Evolutionary conservation across 2,113 vertebrate genomes (phyloP).

Genomic region (Rhinichthys klamathensis): DNA sequence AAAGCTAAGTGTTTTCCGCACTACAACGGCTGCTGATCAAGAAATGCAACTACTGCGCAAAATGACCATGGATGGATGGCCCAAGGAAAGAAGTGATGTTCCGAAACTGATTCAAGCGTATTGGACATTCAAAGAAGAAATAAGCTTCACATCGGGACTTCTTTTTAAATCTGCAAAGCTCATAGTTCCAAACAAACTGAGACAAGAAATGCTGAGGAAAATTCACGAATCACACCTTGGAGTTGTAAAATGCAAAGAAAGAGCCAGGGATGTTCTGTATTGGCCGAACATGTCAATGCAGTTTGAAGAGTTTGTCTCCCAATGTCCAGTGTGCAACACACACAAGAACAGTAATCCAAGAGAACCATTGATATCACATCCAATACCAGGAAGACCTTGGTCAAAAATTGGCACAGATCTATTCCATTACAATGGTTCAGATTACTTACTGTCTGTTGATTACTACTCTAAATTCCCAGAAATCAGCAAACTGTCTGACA

Average conservation of each 20-base stretch:
- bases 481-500: too few species aligned
- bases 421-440: neutral
- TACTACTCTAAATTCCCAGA: too few species aligned
- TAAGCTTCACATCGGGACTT: slow-evolving; percentile 27
- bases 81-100: too few species aligned
- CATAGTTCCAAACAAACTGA: neutral
- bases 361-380: neutral
- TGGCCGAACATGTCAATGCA: neutral
- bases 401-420: neutral
- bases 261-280: neutral
- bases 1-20: neutral
- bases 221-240: neutral
- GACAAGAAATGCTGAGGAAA: neutral
- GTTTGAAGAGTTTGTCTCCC: neutral
- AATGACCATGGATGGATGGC: slow-evolving; percentile 13
- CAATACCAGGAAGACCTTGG: slow-evolving; percentile 15
- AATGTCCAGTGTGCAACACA: neutral
- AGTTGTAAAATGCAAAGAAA: neutral
- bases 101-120: neutral
- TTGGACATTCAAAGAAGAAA: slow-evolving; percentile 14
- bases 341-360: neutral
- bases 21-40: neutral
- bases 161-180: slow-evolving; percentile 53
- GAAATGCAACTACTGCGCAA: too few species aligned
- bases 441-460: neutral